phyloP scores from a whole-genome alignment of 1,140 invertebrate species.

The Formica selysi region DNA sequence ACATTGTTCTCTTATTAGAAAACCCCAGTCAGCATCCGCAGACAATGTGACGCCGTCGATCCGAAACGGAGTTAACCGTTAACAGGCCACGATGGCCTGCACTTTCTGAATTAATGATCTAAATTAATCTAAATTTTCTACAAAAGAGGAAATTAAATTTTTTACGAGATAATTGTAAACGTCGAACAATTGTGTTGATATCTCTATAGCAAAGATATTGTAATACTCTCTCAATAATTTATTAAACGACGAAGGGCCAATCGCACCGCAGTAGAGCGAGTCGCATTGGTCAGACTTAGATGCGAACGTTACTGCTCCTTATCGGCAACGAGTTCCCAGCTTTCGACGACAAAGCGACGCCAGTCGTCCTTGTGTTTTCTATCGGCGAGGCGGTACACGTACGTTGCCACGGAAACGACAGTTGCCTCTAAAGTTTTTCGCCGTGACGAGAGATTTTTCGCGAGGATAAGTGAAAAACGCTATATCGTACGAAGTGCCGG shows the following conservation, averaged over 20 bases:
- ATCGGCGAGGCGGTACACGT: slow-evolving; percentile 55
- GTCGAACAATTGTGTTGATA: background rate
- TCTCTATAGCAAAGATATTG: background rate
- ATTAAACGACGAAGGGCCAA: background rate
- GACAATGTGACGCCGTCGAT: slow-evolving; percentile 37
- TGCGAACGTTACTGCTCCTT: background rate
- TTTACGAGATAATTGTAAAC: background rate
- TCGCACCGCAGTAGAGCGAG: background rate
- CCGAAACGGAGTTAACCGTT: background rate
- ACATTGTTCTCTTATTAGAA: slow-evolving; percentile 55
- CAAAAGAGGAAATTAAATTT: too few species aligned
- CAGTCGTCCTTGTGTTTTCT: slow-evolving; percentile 37
- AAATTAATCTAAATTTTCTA: too few species aligned
- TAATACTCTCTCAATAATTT: background rate
- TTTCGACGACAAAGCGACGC: slow-evolving; percentile 24
- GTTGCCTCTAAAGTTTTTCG: slow-evolving; percentile 69
- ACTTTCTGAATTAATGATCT: background rate
- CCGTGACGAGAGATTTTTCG: slow-evolving; percentile 69
- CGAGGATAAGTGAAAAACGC: slow-evolving; percentile 65
- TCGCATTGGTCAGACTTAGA: background rate
- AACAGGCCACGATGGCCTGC: background rate
- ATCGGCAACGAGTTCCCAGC: slow-evolving; percentile 6
- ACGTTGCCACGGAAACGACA: slow-evolving; percentile 72
- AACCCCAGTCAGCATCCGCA: slow-evolving; percentile 1
- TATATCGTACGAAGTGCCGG: slow-evolving; percentile 64